phyloP scores from a whole-genome alignment of 2,888 invertebrate species.

The Pseudoips prasinana region DNA sequence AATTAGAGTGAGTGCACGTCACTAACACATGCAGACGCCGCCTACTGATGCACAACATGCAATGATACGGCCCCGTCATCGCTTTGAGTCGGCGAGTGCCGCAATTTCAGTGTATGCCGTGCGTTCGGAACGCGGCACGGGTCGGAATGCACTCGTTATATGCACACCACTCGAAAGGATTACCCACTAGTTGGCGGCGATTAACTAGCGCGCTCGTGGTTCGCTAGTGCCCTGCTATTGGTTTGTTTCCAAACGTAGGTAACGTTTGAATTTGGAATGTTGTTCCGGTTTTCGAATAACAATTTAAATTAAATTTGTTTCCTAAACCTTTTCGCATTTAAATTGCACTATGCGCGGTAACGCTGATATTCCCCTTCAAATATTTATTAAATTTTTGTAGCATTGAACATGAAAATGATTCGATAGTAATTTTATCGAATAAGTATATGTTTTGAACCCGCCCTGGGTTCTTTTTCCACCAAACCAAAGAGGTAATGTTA shows the following conservation, averaged over 20 bases:
- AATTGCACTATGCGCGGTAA: conserved; percentile 6
- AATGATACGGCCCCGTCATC: conserved; percentile 66
- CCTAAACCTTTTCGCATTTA: conserved; percentile 17
- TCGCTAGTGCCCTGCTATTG: conserved; percentile 53
- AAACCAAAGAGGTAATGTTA: no score
- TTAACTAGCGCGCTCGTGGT: conserved; percentile 67
- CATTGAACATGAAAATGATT: no score
- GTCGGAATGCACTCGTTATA: conserved; percentile 69
- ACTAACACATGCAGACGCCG: conserved; percentile 28
- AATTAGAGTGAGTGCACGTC: conserved; percentile 29
- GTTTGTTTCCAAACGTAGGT: conserved; percentile 58
- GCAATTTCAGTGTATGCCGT: conserved; percentile 59
- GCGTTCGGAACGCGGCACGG: conserved; percentile 47
- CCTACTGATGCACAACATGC: conserved; percentile 54
- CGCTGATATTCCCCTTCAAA: no score
- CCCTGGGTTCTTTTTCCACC: no score
- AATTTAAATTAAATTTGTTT: conserved; percentile 45
- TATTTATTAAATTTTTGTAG: no score
- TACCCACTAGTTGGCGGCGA: conserved; percentile 73
- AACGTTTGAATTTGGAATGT: conserved; percentile 53
- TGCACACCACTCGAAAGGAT: conserved; percentile 75
- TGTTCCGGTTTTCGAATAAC: conserved; percentile 43
- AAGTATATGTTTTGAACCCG: no score
- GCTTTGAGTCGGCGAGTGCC: conserved; percentile 64
- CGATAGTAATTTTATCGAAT: no score